Evolutionary conservation across 37 sponge, comb jelly and placozoan species (phyloP).

Genomic region (Chondrosia reniformis): DNA sequence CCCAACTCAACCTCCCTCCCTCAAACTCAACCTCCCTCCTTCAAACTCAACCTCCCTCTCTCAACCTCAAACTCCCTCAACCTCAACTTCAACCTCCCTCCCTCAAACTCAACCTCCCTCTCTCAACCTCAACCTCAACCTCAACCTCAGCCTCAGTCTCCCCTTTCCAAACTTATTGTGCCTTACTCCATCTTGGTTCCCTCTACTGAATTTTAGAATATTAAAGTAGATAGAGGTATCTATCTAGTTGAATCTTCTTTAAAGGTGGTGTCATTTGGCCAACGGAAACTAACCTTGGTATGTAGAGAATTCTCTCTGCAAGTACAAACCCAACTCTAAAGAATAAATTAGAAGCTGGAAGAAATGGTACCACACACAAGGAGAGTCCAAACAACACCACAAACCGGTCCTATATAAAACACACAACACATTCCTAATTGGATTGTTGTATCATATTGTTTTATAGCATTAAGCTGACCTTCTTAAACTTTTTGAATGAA

Average conservation of each 20-base stretch:
- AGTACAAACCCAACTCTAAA: constrained; percentile 89
- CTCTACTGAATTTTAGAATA: too few species aligned
- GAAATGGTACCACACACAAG: constrained; percentile 61
- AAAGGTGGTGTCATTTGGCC: too few species aligned
- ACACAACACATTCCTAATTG: too few species aligned
- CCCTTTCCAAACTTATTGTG: too few species aligned
- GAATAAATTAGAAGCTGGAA: constrained; percentile 82
- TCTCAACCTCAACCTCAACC: background rate
- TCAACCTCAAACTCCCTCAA: background rate
- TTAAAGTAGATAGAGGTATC: too few species aligned
- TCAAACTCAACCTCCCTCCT: background rate
- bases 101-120: background rate
- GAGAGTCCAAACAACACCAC: background rate
- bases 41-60: background rate
- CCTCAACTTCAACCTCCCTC: background rate
- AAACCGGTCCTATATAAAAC: background rate
- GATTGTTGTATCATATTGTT: too few species aligned
- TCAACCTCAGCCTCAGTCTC: too few species aligned
- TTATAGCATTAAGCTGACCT: constrained; percentile 8
- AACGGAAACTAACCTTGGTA: too few species aligned
- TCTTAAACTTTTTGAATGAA: background rate
- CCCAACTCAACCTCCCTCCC: background rate
- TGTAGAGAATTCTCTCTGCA: constrained; percentile 82
- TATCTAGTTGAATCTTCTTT: too few species aligned
- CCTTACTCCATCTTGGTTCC: too few species aligned